Evolutionary conservation across 2,797 vertebrate genomes (phyloP).

Genomic region (Hydrophis major): DNA sequence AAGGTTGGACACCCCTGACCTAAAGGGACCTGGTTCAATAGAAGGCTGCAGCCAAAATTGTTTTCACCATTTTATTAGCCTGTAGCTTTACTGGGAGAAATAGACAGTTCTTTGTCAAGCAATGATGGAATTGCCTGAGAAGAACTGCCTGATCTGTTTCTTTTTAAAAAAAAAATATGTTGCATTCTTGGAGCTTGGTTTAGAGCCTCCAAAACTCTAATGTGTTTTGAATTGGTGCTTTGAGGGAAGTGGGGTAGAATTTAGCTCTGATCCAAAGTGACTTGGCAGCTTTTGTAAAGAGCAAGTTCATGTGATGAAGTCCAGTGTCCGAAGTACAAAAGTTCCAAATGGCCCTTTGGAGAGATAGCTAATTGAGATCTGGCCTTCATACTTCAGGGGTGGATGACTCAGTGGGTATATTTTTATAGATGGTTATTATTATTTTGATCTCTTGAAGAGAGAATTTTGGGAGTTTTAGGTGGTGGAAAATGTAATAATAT

Average conservation of each 20-base stretch:
- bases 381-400: not conserved
- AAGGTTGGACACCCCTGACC: not conserved
- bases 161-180: not conserved
- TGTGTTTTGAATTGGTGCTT: not conserved
- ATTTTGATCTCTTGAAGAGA: not conserved
- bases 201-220: not conserved
- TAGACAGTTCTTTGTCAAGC: not conserved
- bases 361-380: not conserved
- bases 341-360: not conserved
- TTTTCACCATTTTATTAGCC: not conserved
- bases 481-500: not conserved
- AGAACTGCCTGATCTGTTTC: not conserved
- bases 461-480: not conserved
- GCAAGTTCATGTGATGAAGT: not conserved
- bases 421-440: not conserved
- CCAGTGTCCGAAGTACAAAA: not conserved
- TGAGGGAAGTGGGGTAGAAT: not conserved
- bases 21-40: conserved; percentile 4
- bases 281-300: not conserved
- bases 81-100: not conserved
- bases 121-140: conserved; percentile 9
- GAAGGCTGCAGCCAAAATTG: not conserved
- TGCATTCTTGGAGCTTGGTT: not conserved
- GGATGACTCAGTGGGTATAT: not conserved
- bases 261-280: not conserved